phyloP scores from a whole-genome alignment of 2,113 vertebrate genomes.

The Bubo blakistoni region DNA sequence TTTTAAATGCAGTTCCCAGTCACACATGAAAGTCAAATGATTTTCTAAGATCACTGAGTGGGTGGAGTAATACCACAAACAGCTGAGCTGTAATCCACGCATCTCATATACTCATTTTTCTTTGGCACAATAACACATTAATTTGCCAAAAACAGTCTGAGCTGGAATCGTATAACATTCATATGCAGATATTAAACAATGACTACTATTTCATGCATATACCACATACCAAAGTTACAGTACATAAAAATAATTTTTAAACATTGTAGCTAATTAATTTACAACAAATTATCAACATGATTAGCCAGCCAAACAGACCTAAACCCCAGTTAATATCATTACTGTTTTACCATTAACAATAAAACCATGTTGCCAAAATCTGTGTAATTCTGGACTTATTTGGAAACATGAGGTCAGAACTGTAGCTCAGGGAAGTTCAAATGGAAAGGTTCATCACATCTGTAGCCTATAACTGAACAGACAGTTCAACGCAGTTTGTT shows the following conservation, averaged over 20 bases:
- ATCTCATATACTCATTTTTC: not conserved
- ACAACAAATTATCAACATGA: not conserved
- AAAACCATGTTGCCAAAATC: conserved; percentile 31
- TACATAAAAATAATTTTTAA: not conserved
- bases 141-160: not conserved
- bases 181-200: not conserved
- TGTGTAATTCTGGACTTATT: conserved; percentile 20
- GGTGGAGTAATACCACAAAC: conserved; percentile 16
- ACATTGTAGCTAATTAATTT: not conserved
- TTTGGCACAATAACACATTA: not conserved
- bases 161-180: not conserved
- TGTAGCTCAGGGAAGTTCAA: not conserved
- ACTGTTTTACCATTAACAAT: conserved; percentile 7
- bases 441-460: conserved; percentile 19
- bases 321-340: not conserved
- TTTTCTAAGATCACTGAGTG: not conserved
- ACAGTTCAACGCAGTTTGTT: not conserved
- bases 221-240: not conserved
- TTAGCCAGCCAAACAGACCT: not conserved
- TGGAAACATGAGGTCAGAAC: conserved; percentile 27
- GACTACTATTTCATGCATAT: not conserved
- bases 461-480: not conserved
- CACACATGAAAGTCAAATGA: not conserved
- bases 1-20: not conserved
- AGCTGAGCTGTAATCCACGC: not conserved